A percentile compares a stretch with the other conserved stretches of the same genome.
Conservation (phyloP, 2,113 vertebrate species). For the Bos indicus region DNA sequence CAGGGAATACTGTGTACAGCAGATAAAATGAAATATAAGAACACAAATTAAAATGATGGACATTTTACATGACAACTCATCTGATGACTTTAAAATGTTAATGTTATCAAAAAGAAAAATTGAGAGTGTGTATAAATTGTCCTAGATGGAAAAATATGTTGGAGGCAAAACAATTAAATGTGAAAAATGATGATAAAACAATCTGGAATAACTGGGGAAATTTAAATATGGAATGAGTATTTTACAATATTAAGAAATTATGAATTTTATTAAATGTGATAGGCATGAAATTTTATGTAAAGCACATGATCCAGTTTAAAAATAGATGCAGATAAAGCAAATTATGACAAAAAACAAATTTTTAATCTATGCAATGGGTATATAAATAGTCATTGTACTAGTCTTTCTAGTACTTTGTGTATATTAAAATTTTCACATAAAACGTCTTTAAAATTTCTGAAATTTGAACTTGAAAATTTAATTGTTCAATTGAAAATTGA, state of each 20-base stretch:
- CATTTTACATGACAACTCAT: not conserved
- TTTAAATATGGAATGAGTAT: not conserved
- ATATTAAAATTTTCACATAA: not conserved
- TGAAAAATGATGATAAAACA: not conserved
- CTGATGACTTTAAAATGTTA: not conserved
- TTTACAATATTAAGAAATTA: not conserved
- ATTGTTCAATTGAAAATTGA: no score
- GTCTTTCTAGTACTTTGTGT: not conserved
- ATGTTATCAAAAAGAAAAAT: not conserved
- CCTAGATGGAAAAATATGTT: not conserved
- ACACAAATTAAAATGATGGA: not conserved
- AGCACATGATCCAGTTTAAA: not conserved
- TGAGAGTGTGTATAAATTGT: not conserved
- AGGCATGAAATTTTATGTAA: not conserved
- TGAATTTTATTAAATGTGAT: not conserved
- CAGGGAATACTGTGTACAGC: not conserved
- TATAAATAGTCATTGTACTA: not conserved
- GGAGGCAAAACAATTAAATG: not conserved
- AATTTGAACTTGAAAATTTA: not conserved
- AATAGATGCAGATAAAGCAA: not conserved
- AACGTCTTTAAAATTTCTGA: not conserved
- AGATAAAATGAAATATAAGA: not conserved
- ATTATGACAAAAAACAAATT: not conserved
- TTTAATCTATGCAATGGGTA: not conserved
- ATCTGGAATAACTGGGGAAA: not conserved